Percentiles rank a stretch among this genome's conserved stretches.
phyloP scores from a whole-genome alignment of 2,888 invertebrate species.

The Cantharis rustica region DNA sequence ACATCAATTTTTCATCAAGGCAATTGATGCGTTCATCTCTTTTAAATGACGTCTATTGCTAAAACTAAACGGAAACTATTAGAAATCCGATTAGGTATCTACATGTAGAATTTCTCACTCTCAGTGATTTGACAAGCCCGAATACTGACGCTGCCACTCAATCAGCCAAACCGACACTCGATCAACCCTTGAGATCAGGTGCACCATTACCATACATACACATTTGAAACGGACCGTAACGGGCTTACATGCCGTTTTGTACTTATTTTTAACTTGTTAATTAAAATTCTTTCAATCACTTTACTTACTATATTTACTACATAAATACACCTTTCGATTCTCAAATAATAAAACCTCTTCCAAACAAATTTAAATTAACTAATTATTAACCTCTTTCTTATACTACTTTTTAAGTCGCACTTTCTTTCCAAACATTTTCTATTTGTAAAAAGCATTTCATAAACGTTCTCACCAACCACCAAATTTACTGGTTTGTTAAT shows the following conservation, averaged over 20 bases:
- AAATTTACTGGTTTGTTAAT: not conserved
- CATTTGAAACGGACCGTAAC: slow-evolving; percentile 33
- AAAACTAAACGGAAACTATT: slow-evolving; percentile 9
- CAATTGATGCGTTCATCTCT: not conserved
- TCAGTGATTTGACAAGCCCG: slow-evolving; percentile 37
- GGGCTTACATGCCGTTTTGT: not conserved
- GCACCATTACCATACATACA: slow-evolving; percentile 31
- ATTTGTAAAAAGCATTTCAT: too few species aligned
- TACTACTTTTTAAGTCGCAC: not conserved
- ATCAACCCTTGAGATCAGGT: slow-evolving; percentile 42
- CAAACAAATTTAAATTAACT: not conserved
- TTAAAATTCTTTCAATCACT: not conserved
- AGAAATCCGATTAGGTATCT: slow-evolving; percentile 5
- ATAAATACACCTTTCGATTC: not conserved
- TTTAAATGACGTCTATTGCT: not conserved
- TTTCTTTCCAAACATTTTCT: too few species aligned
- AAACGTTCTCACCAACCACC: not conserved
- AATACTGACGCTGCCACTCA: slow-evolving; percentile 39
- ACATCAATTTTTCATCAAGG: not conserved
- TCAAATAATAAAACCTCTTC: not conserved
- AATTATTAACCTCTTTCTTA: not conserved
- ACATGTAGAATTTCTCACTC: slow-evolving; percentile 10
- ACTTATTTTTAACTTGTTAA: not conserved
- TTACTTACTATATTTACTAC: not conserved
- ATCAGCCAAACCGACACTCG: slow-evolving; percentile 41